These are phyloP conservation scores for Clarias platycephalus DNA, from an alignment of 2,797 vertebrate species.

Conservation along the genomic window DNA sequence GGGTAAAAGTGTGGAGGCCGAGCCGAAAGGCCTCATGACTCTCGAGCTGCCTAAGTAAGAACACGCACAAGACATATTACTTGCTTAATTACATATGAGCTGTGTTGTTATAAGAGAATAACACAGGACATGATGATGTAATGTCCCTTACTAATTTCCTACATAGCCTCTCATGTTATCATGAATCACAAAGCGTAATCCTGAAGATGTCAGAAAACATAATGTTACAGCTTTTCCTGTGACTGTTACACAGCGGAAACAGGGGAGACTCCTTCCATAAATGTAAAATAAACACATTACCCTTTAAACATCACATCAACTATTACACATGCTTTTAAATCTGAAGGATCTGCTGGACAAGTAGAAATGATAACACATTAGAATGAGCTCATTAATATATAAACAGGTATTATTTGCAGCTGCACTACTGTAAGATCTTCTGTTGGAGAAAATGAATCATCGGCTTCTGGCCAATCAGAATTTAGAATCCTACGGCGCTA, in stretches of 20 bases:
- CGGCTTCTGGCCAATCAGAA: neutral
- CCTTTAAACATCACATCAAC: neutral
- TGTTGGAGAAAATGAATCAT: neutral
- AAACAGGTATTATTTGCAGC: neutral
- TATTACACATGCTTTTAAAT: neutral
- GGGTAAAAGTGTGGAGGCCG: conserved; percentile 98
- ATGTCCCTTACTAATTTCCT: neutral
- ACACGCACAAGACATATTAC: neutral
- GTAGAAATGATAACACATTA: neutral
- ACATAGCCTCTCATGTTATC: neutral
- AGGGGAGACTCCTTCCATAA: neutral
- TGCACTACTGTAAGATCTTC: neutral
- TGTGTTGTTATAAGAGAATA: neutral
- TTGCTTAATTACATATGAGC: neutral
- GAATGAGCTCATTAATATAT: neutral
- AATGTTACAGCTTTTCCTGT: neutral
- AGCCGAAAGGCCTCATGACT: conserved; percentile 94
- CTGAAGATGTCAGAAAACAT: neutral
- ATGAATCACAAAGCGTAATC: neutral
- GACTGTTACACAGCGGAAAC: too few species aligned
- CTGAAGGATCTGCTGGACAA: neutral
- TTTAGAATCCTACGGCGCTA: neutral
- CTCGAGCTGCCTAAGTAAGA: conserved; percentile 94
- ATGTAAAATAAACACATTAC: neutral
- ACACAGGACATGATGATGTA: too few species aligned